Base-by-base conservation (phyloP, 2,888 invertebrate genomes). In the Eilema caniola region DNA sequence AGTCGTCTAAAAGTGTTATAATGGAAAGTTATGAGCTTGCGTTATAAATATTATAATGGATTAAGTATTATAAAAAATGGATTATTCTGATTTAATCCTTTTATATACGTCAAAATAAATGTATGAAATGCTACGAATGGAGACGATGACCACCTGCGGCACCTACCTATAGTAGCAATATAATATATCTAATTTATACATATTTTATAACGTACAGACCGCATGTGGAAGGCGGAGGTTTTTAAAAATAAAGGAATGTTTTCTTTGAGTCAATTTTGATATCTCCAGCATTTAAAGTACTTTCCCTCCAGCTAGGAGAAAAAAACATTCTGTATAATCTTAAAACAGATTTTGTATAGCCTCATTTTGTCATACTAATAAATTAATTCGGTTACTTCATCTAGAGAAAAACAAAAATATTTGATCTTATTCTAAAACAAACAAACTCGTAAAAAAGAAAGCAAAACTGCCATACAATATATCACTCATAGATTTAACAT, bases 401-500 rank as follows among this genome's bases (percentile, higher is more conserved):
- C 24, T 7, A 24, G 23, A 59, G 59, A 56, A 56, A 63, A 63
- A 73, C 67, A 70, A 68, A 70, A 68, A 70, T 63, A 72, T 69
- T 53, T 62, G 62, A 59, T 57, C 37, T 41, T 74, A 69, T 73
- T 73, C 37, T 56, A 70, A 77, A 72, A 71, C 66, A 73, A 76
- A 76, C 69, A 75, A 74, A 78, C 71, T 75, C 67, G 62, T 79
- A 75, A 82, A 83, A 53, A 85, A 86, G 84, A 85, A 86, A 86
- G 85, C 84, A 82, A 83, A 85, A 86, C 71, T 67, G 20, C 73
- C 20, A 71, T 83, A 80, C 89, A 90, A 92, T 93, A 92, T 92
- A 92, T 93, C 91, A 93, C 92, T 88, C 83, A 83, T 76, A 85
- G 83, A 86, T 86, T 89, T 85, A 85, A 85, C 86, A 90, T 88